Conservation (phyloP, 2,888 invertebrate species). For the Scaptomyza flava region DNA sequence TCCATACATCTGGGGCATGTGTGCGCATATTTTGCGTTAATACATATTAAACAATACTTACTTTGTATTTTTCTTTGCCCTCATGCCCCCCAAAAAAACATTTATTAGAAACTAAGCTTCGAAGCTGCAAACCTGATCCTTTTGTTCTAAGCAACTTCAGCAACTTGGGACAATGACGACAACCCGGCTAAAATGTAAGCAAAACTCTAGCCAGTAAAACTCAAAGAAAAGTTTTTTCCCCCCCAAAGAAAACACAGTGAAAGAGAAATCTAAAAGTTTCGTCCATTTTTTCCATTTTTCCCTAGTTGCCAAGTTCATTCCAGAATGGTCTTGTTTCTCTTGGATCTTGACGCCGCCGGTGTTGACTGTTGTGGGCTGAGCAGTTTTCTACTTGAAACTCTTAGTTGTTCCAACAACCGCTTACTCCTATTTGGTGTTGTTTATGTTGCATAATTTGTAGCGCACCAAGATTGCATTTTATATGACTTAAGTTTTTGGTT, state of each 20-base stretch:
- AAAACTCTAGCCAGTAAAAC: conserved; percentile 60
- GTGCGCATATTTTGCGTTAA: conserved; percentile 57
- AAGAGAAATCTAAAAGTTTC: not conserved
- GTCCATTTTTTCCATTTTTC: conserved; percentile 19
- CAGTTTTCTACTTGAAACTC: conserved; percentile 5
- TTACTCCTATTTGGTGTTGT: conserved; percentile 3
- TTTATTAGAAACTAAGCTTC: not conserved
- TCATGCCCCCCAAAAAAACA: not conserved
- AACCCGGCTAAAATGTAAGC: conserved; percentile 56
- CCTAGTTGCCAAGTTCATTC: conserved; percentile 32
- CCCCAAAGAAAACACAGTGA: not conserved
- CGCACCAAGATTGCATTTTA: conserved; percentile 32
- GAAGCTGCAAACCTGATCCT: conserved; percentile 41
- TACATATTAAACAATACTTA: conserved; percentile 78
- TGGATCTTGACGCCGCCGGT: conserved; percentile 55
- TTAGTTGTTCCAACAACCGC: not conserved
- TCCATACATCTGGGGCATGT: conserved; percentile 51
- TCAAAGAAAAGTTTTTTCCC: conserved; percentile 59
- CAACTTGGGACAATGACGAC: conserved; percentile 30
- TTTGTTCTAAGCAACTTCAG: conserved; percentile 68
- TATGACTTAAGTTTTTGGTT: not conserved
- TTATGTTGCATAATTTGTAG: conserved; percentile 41
- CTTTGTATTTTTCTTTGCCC: conserved; percentile 63
- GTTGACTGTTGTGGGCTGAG: conserved; percentile 60
- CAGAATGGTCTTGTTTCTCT: conserved; percentile 28